Conservation (phyloP, 2,888 invertebrate species). For the Periphyllus acericola region DNA sequence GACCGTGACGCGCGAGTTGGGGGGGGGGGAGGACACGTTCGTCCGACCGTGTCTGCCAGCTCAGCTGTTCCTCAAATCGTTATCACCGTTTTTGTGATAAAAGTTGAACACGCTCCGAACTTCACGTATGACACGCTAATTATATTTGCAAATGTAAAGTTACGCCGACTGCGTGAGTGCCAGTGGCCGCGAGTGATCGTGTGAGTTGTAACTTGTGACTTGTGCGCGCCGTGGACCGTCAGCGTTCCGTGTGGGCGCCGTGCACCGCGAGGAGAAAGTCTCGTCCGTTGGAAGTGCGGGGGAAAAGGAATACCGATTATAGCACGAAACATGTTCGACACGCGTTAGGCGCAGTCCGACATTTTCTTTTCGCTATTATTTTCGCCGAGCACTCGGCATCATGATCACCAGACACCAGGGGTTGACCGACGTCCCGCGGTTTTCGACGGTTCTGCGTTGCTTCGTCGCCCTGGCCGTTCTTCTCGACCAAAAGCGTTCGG, state of each 20-base stretch:
- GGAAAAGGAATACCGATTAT: not conserved
- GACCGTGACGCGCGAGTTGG: too few relatives aligned
- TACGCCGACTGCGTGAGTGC: not conserved
- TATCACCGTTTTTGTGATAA: not conserved
- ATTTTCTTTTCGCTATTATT: not conserved
- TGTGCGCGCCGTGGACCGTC: not conserved
- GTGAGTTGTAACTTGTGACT: too few relatives aligned
- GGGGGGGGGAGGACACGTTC: too few relatives aligned
- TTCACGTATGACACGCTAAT: slow-evolving; percentile 52
- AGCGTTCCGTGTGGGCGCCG: not conserved
- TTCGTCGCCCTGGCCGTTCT: not conserved
- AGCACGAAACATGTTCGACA: not conserved
- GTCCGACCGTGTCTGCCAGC: too few relatives aligned
- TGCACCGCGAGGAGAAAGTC: not conserved
- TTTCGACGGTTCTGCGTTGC: not conserved
- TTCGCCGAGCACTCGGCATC: not conserved
- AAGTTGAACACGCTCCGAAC: slow-evolving; percentile 29
- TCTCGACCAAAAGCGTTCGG: not conserved
- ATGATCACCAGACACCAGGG: not conserved
- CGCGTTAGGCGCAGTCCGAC: not conserved
- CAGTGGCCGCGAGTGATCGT: too few relatives aligned
- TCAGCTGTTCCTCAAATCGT: not conserved
- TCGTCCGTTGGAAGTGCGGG: not conserved
- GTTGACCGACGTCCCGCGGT: not conserved
- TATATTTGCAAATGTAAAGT: not conserved